Evolutionary conservation across 2,888 invertebrate species (phyloP), one percentile per base, ranked within the genome.

Genomic region (Calameuta filiformis): DNA sequence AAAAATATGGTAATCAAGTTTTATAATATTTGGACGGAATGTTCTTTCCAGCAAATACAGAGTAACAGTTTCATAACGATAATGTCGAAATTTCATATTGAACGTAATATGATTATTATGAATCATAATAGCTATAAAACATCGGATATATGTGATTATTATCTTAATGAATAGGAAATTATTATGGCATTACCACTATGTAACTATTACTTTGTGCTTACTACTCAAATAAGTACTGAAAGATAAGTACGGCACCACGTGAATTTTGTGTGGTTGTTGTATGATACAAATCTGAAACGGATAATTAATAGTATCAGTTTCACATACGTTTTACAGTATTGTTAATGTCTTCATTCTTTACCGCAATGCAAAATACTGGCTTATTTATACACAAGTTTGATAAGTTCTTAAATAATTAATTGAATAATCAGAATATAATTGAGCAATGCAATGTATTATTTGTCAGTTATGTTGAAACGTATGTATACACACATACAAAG

Each of bases 391-490:
- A 74, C 37, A 11, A 71, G 31, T 71, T 34, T 74, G 23, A 56
- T 68, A 15, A 4, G 40, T 30, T 23, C 75, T 75, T 56, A 75
- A 40, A 56, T 73, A n/a, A 75, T 69, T 75, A 77, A 75, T 77
- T 35, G 23, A 74, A 35, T 34, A 35, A 30, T 74, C n/a, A 23
- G 34, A 23, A 77, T 15, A 75, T 78, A 75, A 78, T 78, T 78
- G 78, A 78, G 78, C 78, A 78, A 78, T 76, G 37, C 33, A 75
- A 73, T 68, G 78, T 75, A 73, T 33, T 78, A 69, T 34, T 12
- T 76, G 35, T 76, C 35, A 35, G 30, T 35, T 40, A 69, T 33
- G 33, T 73, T 76, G 75, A 74, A 33, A 75, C 78, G 75, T 56
- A 71, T 78, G 68, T 77, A 75, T 71, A 71, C 4, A 71, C 12